Evolutionary conservation across 1,140 invertebrate species (phyloP).

Genomic region (Brachionus rubens): DNA sequence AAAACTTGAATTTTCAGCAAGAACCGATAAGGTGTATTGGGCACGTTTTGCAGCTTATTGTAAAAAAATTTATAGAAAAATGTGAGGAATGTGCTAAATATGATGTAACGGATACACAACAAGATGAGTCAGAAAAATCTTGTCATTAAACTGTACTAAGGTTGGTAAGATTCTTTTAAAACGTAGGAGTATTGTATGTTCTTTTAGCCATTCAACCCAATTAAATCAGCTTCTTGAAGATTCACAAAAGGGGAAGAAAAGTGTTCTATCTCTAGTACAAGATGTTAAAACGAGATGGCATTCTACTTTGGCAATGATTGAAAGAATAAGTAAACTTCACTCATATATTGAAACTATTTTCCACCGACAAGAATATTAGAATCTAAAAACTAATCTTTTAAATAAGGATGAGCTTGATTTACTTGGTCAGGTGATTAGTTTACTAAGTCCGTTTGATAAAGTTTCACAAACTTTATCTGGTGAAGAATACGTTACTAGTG

Average conservation of each 20-base stretch:
- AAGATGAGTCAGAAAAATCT: constrained; percentile 2
- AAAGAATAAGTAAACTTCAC: constrained; percentile 9
- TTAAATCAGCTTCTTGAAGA: constrained; percentile 12
- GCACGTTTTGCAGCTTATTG: constrained; percentile 10
- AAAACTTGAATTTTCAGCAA: constrained; percentile 9
- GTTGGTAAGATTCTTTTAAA: not conserved
- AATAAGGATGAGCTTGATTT: constrained; percentile 9
- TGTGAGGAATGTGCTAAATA: not conserved
- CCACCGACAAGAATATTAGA: constrained; percentile 7
- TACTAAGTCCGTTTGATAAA: constrained; percentile 3
- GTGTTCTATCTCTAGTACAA: constrained; percentile 2
- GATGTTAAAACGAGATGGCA: constrained; percentile 11
- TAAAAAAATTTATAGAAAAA: constrained; percentile 17
- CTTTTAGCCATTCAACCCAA: constrained; percentile 5
- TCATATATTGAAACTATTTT: too few relatives aligned
- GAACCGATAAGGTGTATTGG: not conserved
- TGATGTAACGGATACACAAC: constrained; percentile 2
- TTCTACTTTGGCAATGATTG: constrained; percentile 12
- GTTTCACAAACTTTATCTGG: constrained; percentile 12
- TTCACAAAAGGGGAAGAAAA: not conserved
- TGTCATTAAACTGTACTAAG: constrained; percentile 6
- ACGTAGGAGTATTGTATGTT: constrained; percentile 8
- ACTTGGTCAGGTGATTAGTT: not conserved
- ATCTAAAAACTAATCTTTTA: constrained; percentile 9
- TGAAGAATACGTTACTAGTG: constrained; percentile 12